Base-by-base conservation (phyloP, 2,797 vertebrate genomes). In the Myripristis jacobus region DNA sequence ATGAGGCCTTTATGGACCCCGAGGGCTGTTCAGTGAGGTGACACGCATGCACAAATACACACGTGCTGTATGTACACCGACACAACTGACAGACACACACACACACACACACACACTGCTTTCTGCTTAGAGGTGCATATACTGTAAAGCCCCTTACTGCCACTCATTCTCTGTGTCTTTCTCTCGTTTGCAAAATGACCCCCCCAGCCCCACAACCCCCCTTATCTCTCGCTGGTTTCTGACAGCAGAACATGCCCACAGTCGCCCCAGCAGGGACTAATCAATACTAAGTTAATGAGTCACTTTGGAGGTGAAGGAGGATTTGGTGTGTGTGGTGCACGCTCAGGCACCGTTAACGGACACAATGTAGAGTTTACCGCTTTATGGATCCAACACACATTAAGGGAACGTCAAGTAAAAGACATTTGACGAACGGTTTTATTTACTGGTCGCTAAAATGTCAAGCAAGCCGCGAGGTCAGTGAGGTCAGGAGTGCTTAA, bases 251-350 rank as follows among this genome's bases (percentile, higher is more conserved):
- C 76, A 66, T 70, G 75, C 72, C 86, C 65, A 7, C 69, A 73
- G 67, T 80, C 34, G 21, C 73, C 71, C 66, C 77, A 38, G 63
- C 71, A 52, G 87, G 86, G 54, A 66, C 57, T 65, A 81, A 87
- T 91, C 70, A 80, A 88, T 59, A 44, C 38, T 25, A 61, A 80
- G 73, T 90, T 85, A 89, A 91, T 46, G 19, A 92, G 80, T 87
- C 72, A 84, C 73, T 81, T 76, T 88, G 5, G 9, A 58, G 84
- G 63, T 74, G 43, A 78, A 64, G 58, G 57, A 76, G 64, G 16
- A 7, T 75, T 90, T 79, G 29, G 52, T 59, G 58, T 66, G 55
- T 47, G 47, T 59, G 21, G 19, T 65, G 66, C 82, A 61, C 41
- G 46, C 54, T 52, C 51, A 18, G 46, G 13, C 24, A 31, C 67